Base-by-base conservation (phyloP, 2,888 invertebrate species). In the Dione vanillae region DNA sequence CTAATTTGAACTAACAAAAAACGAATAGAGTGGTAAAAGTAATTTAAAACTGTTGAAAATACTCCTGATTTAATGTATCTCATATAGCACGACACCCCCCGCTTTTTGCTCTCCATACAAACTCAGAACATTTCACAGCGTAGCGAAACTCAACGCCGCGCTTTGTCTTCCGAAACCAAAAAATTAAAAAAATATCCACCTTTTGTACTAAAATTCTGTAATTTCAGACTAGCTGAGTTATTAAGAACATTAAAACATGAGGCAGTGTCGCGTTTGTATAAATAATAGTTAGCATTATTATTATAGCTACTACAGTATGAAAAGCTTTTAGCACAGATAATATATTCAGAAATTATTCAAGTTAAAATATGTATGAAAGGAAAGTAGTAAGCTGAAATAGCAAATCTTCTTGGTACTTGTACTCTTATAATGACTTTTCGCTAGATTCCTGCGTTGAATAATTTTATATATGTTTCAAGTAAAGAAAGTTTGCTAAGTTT, bases 281-380 rank as follows among this genome's bases (percentile, higher is more conserved):
- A 61, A 20, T 61, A 61, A 61, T 45, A 61, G 56, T 56, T 56
- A 40, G 45, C 20, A 35, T 45, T 61, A 45, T 61, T 35, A 27
- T 11, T 61, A 45, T 11, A 45, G 45, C 35, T 27, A 19, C 61
- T 61, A 35, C 16, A 49, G 35, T 8, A 20, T 10, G 47, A 62
- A 71, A 40, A 65, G 62, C 70, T 68, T 67, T 74, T 51, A 66
- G 47, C 59, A 45, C 58, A 71, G 67, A 70, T 73, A 74, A 73
- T 74, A 70, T 74, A 76, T 76, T 72, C 71, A 70, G 67, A 67
- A 69, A 74, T 74, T 76, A 76, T 74, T 76, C 71, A 73, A 74
- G 70, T 73, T 71, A 73, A 73, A 73, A 73, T 76, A 74, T 74
- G 68, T 70, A 47, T 70, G 72, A 65, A 66, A 56, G 59, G 69